Conservation (phyloP, 2,113 vertebrate genomes). For the Prochilodus magdalenae region DNA sequence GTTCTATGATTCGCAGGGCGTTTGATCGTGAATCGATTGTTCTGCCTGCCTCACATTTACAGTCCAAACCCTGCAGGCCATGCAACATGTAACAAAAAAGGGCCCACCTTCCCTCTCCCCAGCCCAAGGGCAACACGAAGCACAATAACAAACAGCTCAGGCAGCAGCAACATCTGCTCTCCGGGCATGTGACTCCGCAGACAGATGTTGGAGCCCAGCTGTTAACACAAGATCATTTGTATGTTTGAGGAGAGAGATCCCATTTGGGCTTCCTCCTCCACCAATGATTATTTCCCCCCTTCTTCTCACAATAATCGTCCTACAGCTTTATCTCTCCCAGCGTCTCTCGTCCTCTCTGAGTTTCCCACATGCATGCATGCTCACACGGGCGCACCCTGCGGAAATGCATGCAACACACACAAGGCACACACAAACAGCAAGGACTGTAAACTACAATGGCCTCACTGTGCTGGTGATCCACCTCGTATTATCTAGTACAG, state of each 20-base stretch:
- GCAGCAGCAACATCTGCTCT: conserved; percentile 92
- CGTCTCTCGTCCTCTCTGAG: conserved; percentile 27
- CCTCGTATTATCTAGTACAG: conserved; percentile 24
- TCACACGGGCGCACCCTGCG: not conserved
- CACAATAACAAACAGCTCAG: conserved; percentile 88
- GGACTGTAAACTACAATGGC: conserved; percentile 25
- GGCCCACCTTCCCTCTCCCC: conserved; percentile 78
- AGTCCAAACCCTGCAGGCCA: conserved; percentile 43
- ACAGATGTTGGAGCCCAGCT: conserved; percentile 97
- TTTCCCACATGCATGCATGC: conserved; percentile 19
- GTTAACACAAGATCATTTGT: conserved; percentile 93
- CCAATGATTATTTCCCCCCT: conserved; percentile 68
- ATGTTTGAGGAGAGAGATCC: conserved; percentile 88
- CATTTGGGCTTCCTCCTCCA: conserved; percentile 79
- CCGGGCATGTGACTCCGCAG: conserved; percentile 88
- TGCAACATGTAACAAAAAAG: conserved; percentile 44
- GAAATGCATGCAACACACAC: not conserved
- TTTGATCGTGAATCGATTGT: conserved; percentile 43
- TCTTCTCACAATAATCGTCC: conserved; percentile 54
- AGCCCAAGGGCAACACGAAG: conserved; percentile 87
- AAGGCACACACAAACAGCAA: not conserved
- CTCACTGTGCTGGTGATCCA: conserved; percentile 40
- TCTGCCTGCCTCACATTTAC: conserved; percentile 40
- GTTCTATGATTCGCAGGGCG: not conserved
- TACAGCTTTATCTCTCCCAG: conserved; percentile 26